A percentile compares a stretch with the other conserved stretches of the same genome.
These are phyloP conservation scores for Hyla sarda DNA, from an alignment of 2,113 vertebrate species.

Conservation along the genomic window DNA sequence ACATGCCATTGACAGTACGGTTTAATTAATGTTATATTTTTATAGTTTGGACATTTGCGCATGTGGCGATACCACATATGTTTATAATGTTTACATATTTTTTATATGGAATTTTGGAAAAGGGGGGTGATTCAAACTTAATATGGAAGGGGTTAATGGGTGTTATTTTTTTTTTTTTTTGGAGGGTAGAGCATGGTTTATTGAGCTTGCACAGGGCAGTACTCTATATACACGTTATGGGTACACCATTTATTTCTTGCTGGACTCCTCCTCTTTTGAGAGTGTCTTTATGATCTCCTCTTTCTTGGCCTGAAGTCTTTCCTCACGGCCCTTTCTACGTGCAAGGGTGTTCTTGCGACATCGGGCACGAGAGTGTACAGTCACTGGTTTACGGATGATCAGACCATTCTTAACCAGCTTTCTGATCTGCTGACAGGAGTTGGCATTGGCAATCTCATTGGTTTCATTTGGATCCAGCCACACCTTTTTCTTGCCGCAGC, in stretches of 20 bases:
- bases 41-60: too few relatives aligned
- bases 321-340: conserved; percentile 93
- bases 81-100: too few relatives aligned
- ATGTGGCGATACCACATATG: too few relatives aligned
- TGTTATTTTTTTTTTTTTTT: too few relatives aligned
- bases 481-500: conserved; percentile 97
- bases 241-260: conserved; percentile 77
- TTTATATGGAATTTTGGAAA: too few relatives aligned
- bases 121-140: too few relatives aligned
- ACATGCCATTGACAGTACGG: too few relatives aligned
- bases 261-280: conserved; percentile 91
- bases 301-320: conserved; percentile 95
- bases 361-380: conserved; percentile 93
- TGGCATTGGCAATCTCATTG: conserved; percentile 96
- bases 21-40: too few relatives aligned
- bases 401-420: conserved; percentile 97
- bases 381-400: conserved; percentile 96
- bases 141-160: too few relatives aligned
- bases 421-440: conserved; percentile 95
- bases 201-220: conserved; percentile 43
- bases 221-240: conserved; percentile 49
- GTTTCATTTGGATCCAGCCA: conserved; percentile 98
- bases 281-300: conserved; percentile 86
- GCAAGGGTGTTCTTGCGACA: conserved; percentile 97
- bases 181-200: conserved; percentile 37